Evolutionary conservation across 2,113 vertebrate species (phyloP), one percentile per base, ranked within the genome.

Genomic region (Vulpes lagopus): DNA sequence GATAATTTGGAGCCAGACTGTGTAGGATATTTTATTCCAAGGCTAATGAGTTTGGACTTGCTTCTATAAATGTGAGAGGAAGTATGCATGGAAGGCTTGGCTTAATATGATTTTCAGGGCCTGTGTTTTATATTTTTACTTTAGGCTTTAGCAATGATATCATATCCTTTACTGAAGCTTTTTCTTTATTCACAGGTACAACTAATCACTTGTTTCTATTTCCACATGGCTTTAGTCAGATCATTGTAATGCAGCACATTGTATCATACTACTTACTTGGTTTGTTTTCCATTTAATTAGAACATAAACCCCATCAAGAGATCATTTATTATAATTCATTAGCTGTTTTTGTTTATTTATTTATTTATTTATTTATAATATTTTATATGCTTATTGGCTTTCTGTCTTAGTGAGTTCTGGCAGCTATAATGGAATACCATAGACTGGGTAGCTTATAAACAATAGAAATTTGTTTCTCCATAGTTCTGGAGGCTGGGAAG

Each of bases 301-400:
- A 85, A 27, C 11, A 84, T 71, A 88, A 97, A 84, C 59, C 67
- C 16, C 51, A 78, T 69, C 49, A 57, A 71, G 23, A 93, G 69
- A 81, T 20, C 60, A 57, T 80, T 89, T 91, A 51, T 64, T 84
- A 32, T 12, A 71, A 76, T 64, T 32, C 12, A 62, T 78, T 96
- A 60, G 71, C 10, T 91, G 19, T 11, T 92, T 32, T 85, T 81
- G 8, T 81, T 94, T 89, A 16, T 67, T 96, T 79, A 3, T 80
- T 35, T 35, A 35, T 35, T 35, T 35, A 3, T 73, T 81, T 19
- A 89, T 30, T 76, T 80, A 69, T 76, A 51, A 3, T 17, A 51
- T 53, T 95, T 83, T 86, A 62, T 71, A 22, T 87, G n/a, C 60
- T 93, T 93, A 78, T 86, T 95, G 65, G 25, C 53, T 89, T 80